Evolutionary conservation across 2,888 invertebrate species (phyloP), one percentile per base, ranked within the genome.

Genomic region (Parnassius orleans): DNA sequence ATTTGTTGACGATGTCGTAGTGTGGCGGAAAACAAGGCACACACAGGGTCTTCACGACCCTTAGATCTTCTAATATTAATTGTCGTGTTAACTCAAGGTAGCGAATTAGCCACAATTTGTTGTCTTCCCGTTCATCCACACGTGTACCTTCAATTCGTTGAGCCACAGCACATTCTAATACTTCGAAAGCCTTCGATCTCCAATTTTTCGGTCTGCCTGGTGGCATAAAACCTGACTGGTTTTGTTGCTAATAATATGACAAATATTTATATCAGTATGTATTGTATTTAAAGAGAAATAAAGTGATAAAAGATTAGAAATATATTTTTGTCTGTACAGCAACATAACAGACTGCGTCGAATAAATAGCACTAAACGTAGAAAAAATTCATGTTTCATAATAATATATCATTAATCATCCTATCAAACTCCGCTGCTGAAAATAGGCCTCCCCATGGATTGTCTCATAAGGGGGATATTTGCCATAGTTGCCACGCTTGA

Each of bases 11-110:
- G 69, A 99, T 99, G 75, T 98, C 95, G 72, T 98, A 99, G 68
- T 96, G 95, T 0, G 98, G 97, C 2, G 99, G 99, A 83, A 99
- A 99, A 80, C 98, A 98, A 0, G 98, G 98, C 7, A 96, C 95
- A 74, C 97, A 97, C 0, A 97, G 87, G 0, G 96, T 96, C 81
- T 98, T 98, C 0, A 98, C 96, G 0, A 99, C 98, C 67, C 96
- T 92, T 66, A 99, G 87, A 85, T 99, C 98, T 79, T 98, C 98
- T 9, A 98, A 85, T 72, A 98, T 96, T 10, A 98, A 92, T 76
- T 96, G 96, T 48, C 98, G 92, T 0, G 96, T 96, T 50, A 96
- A 90, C 87, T 99, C 99, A 60, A 99, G 90, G 83, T 99, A 98
- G 33, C 97, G 92, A 3, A 98, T 98, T 12, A 99, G 92, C 99